These are phyloP conservation scores for Thera britannica DNA, from an alignment of 2,888 invertebrate genomes.

Conservation along the genomic window DNA sequence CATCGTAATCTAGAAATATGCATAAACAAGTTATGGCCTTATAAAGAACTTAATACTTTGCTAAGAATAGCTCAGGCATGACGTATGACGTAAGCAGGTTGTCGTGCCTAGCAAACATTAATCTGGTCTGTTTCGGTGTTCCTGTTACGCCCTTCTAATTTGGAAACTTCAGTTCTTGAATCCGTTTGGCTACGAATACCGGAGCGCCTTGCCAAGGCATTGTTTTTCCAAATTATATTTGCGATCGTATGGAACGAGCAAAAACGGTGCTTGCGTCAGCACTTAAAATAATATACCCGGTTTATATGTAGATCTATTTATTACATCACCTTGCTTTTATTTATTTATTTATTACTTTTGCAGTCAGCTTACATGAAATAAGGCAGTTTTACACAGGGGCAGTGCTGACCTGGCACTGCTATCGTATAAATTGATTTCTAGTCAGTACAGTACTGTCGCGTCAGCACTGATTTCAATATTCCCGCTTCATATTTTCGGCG, in stretches of 20 bases:
- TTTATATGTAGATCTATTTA: background rate
- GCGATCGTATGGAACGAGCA: slow-evolving; percentile 37
- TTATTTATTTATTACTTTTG: background rate
- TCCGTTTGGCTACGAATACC: slow-evolving; percentile 51
- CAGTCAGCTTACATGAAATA: too few relatives aligned
- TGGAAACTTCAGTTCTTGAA: slow-evolving; percentile 57
- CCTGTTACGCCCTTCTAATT: slow-evolving; percentile 52
- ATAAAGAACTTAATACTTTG: slow-evolving; percentile 15
- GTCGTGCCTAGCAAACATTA: slow-evolving; percentile 48
- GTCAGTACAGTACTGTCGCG: too few relatives aligned
- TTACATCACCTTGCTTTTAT: too few relatives aligned
- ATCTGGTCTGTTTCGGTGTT: slow-evolving; percentile 45
- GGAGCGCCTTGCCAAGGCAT: slow-evolving; percentile 54
- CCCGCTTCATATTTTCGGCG: too few relatives aligned
- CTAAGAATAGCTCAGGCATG: slow-evolving; percentile 34
- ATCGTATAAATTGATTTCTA: too few relatives aligned
- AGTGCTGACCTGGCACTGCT: too few relatives aligned
- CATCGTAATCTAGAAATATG: slow-evolving; percentile 6
- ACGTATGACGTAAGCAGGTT: slow-evolving; percentile 41
- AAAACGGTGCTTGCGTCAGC: slow-evolving; percentile 22
- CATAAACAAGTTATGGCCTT: slow-evolving; percentile 19
- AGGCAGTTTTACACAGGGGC: too few relatives aligned
- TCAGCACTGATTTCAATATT: too few relatives aligned
- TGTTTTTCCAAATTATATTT: slow-evolving; percentile 51
- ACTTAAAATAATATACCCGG: background rate